Evolutionary conservation across 1,140 invertebrate genomes (phyloP).

Genomic region (Eumeta japonica): DNA sequence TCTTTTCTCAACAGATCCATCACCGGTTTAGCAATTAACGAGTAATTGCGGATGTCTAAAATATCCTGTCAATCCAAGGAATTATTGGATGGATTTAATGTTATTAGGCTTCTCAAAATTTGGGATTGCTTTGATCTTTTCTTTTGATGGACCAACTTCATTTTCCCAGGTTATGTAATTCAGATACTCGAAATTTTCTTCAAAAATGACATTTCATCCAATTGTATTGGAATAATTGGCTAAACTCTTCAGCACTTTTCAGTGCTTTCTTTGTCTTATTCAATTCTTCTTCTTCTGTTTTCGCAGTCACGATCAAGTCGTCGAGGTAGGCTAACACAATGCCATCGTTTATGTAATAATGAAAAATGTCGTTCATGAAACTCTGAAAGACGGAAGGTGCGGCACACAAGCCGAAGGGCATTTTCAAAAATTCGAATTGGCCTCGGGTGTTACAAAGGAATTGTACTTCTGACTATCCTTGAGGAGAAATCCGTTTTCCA

Average conservation of each 20-base stretch:
- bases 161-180: conserved; percentile 10
- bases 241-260: conserved; percentile 9
- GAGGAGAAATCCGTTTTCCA: no score
- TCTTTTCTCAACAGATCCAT: conserved; percentile 20
- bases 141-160: conserved; percentile 9
- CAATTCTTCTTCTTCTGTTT: conserved; percentile 14
- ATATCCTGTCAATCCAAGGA: conserved; percentile 19
- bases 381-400: no score
- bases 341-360: conserved; percentile 7
- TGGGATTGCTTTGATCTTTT: conserved; percentile 9
- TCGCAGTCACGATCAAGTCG: conserved; percentile 14
- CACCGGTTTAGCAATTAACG: conserved; percentile 26
- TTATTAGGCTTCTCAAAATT: conserved; percentile 19
- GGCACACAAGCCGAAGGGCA: no score
- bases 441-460: no score
- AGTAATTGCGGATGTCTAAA: no score
- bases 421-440: no score
- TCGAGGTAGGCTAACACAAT: no score
- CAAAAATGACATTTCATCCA: conserved; percentile 23
- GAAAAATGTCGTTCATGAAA: conserved; percentile 13
- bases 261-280: conserved; percentile 14
- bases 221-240: conserved; percentile 11
- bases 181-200: conserved; percentile 18
- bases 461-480: no score
- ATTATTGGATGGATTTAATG: no score